phyloP scores from a whole-genome alignment of 2,113 vertebrate genomes.

The Tupaia tana region DNA sequence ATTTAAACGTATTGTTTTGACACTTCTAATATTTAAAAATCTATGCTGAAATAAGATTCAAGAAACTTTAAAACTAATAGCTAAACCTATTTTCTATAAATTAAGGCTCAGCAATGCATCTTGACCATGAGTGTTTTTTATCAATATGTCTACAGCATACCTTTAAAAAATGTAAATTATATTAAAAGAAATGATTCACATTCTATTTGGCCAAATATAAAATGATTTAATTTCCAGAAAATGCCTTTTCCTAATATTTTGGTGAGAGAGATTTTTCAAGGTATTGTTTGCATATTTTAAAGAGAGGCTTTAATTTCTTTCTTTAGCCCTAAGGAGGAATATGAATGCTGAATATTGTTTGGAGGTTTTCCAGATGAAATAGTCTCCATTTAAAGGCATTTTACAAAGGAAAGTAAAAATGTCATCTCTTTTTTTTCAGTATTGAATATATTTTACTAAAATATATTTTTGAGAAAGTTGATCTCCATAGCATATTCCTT shows the following conservation, averaged over 20 bases:
- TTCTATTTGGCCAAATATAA: not conserved
- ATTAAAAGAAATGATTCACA: conserved; percentile 41
- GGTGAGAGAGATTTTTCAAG: not conserved
- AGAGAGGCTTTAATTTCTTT: not conserved
- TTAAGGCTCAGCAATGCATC: not conserved
- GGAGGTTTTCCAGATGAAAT: not conserved
- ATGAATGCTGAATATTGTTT: not conserved
- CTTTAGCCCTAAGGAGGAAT: not conserved
- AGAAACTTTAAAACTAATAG: not conserved
- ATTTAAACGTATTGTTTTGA: not conserved
- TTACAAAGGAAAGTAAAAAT: not conserved
- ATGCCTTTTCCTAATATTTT: conserved; percentile 2
- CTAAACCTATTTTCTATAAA: not conserved
- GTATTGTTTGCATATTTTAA: conserved; percentile 34
- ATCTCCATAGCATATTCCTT: not conserved
- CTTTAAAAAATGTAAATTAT: not conserved
- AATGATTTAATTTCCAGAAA: conserved; percentile 46
- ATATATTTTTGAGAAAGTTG: not conserved
- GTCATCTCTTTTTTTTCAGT: rapidly evolving
- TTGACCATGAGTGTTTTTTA: not conserved
- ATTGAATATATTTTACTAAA: not conserved
- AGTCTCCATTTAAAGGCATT: not conserved
- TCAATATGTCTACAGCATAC: not conserved
- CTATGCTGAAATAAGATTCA: not conserved
- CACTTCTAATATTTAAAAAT: not conserved